A percentile compares a stretch with the other conserved stretches of the same genome.
These are phyloP conservation scores for Drosophila cardini DNA, from an alignment of 1,140 invertebrate genomes.

Conservation along the genomic window DNA sequence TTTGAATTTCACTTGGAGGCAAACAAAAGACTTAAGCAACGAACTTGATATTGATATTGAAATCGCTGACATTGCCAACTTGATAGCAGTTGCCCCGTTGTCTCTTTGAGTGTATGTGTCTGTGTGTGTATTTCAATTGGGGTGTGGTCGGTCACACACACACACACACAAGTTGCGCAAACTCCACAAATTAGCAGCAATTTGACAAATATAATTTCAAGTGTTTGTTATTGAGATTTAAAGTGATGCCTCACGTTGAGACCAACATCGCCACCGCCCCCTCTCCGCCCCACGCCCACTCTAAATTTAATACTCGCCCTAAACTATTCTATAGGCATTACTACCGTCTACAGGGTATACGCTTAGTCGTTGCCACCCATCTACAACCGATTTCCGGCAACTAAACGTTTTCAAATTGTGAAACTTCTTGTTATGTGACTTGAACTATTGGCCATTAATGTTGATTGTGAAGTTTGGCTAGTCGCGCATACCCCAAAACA, in stretches of 20 bases:
- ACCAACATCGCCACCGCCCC: no score
- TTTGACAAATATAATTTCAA: constrained; percentile 34
- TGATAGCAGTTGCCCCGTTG: constrained; percentile 14
- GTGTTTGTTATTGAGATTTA: constrained; percentile 20
- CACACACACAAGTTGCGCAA: constrained; percentile 26
- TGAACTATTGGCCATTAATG: background rate
- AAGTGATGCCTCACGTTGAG: constrained; percentile 14
- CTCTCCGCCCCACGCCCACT: no score
- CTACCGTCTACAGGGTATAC: no score
- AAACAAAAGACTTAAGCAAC: constrained; percentile 81
- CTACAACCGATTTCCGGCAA: no score
- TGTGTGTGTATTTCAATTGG: constrained; percentile 32
- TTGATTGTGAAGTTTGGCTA: background rate
- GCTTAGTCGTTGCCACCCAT: no score
- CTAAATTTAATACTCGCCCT: no score
- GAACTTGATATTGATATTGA: constrained; percentile 83
- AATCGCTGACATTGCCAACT: constrained; percentile 63
- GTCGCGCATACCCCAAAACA: background rate
- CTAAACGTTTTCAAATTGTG: no score
- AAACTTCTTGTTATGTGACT: background rate
- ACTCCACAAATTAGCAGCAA: constrained; percentile 42
- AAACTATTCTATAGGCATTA: no score
- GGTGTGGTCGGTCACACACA: constrained; percentile 34
- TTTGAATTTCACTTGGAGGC: constrained; percentile 52
- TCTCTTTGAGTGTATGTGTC: background rate